Evolutionary conservation across 2,888 invertebrate genomes (phyloP), one percentile per base, ranked within the genome.

Genomic region (Hofmannophila pseudospretella): DNA sequence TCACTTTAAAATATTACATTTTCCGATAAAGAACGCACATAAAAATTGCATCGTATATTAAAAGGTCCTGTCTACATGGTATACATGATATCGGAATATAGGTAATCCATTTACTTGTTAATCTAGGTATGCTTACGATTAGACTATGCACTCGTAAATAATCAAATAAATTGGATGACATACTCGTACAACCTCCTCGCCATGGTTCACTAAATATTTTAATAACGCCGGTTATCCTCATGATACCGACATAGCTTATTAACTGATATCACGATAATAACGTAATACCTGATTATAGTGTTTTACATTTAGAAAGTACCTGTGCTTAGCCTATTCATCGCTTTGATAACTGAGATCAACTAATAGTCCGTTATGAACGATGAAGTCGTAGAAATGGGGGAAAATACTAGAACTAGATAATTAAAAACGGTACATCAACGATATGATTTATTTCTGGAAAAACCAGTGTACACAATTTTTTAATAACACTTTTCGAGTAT

Each of bases 181-280:
- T 51, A n/a, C n/a, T n/a, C n/a, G n/a, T n/a, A 48, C 44, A 42
- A 36, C 39, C 38, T 14, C 28, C 26, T 34, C 44, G 54, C 55
- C 48, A 52, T 49, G 59, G 51, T 47, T 45, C 44, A 48, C 38
- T 40, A 45, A 49, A 43, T 46, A 54, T 64, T 67, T 62, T 66
- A 66, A 67, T 67, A 64, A 54, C 47, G 47, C 39, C 38, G 41
- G 38, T 41, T 44, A 41, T 39, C 37, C 36, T 23, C 32, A 51
- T 50, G 54, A 54, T 52, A 46, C 39, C 49, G 39, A 10, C 29
- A 45, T 36, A 41, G 44, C 50, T 49, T 58, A 62, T 62, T 57
- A 59, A 49, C 54, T 49, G 62, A 55, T 56, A 59, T 20, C 25
- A 31, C 36, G 52, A 54, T 56, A 51, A 54, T 56, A 58, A 47